A percentile compares a stretch with the other conserved stretches of the same genome.
phyloP scores from a whole-genome alignment of 2,888 invertebrate species.

The Gari tellinella region DNA sequence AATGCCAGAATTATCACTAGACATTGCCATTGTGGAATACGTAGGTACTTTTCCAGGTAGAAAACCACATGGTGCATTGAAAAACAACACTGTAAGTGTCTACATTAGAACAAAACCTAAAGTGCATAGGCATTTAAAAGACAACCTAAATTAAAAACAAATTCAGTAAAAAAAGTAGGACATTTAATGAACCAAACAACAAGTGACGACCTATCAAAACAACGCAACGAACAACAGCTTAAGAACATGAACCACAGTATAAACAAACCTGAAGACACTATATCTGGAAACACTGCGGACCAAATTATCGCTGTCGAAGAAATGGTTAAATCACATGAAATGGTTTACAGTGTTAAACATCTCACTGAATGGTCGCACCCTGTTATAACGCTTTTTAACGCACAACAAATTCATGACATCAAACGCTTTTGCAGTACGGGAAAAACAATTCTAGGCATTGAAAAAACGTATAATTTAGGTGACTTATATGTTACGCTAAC shows the following conservation, averaged over 20 bases:
- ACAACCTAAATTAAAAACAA: constrained; percentile 10
- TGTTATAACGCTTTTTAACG: constrained; percentile 28
- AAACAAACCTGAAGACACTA: neutral
- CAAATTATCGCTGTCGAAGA: constrained; percentile 46
- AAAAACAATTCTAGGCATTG: no score
- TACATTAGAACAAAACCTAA: constrained; percentile 18
- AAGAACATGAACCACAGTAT: constrained; percentile 19
- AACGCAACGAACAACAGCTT: constrained; percentile 19
- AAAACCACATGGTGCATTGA: neutral
- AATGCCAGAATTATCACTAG: no score
- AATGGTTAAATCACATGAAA: constrained; percentile 34
- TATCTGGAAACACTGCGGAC: constrained; percentile 27
- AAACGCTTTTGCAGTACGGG: no score
- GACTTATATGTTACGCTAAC: no score
- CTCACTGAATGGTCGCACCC: constrained; percentile 19
- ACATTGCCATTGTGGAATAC: no score
- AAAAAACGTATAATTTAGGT: no score
- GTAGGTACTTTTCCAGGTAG: no score
- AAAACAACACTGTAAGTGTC: neutral
- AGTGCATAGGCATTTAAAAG: constrained; percentile 1
- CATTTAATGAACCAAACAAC: constrained; percentile 7
- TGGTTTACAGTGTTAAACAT: constrained; percentile 41
- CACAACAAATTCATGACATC: constrained; percentile 6
- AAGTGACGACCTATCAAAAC: constrained; percentile 6
- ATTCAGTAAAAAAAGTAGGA: constrained; percentile 19